Conservation (phyloP, 1,140 invertebrate genomes). For the Notospermus geniculatus region DNA sequence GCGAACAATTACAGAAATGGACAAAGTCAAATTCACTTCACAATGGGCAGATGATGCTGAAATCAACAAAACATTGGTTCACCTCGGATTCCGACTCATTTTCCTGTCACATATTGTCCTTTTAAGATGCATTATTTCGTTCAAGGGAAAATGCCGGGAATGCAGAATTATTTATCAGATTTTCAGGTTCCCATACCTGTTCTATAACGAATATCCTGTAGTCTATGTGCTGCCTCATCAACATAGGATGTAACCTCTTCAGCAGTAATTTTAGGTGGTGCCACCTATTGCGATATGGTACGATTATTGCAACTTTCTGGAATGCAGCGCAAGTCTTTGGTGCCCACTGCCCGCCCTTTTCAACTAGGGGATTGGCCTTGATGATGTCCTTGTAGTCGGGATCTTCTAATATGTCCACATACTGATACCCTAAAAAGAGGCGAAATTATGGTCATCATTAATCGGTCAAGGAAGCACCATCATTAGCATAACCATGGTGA, state of each 20-base stretch:
- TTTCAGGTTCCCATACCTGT: slow-evolving; percentile 63
- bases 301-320: slow-evolving; percentile 60
- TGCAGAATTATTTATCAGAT: neutral
- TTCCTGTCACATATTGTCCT: neutral
- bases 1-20: neutral
- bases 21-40: neutral
- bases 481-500: no score
- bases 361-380: slow-evolving; percentile 29
- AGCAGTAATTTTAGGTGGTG: slow-evolving; percentile 51
- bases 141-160: neutral
- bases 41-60: no score
- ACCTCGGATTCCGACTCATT: no score
- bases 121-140: neutral
- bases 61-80: no score
- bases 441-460: no score
- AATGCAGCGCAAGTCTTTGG: slow-evolving; percentile 72
- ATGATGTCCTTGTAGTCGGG: slow-evolving; percentile 27
- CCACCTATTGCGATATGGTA: slow-evolving; percentile 54
- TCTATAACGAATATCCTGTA: slow-evolving; percentile 52
- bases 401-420: slow-evolving; percentile 36
- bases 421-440: slow-evolving; percentile 24
- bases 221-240: slow-evolving; percentile 45
- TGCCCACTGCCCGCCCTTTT: slow-evolving; percentile 69
- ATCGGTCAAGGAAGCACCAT: no score
- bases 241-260: slow-evolving; percentile 46